Evolutionary conservation across 2,113 vertebrate species (phyloP), one percentile per base, ranked within the genome.

Genomic region (Gnathonemus longibarbis): DNA sequence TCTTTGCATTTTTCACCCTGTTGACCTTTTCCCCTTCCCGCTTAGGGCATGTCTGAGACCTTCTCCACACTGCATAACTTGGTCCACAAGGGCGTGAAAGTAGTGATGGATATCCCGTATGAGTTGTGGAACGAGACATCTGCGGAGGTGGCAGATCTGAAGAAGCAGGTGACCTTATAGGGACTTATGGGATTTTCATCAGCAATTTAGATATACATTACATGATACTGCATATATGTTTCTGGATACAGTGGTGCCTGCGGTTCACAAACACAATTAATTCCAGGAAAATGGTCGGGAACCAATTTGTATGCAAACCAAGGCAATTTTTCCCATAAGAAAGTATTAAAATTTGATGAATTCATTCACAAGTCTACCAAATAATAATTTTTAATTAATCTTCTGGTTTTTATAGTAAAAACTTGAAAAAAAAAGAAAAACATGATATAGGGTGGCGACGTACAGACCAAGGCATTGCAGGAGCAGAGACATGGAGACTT

Each of bases 111-210:
- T 90, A 99, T 99, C 84, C 98, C 98, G 35, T 99, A 97, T 0
- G 98, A 99, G 94, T 95, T 99, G 88, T 99, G 98, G 98, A 99
- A 99, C 0, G 98, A 99, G 95, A 99, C 98, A 0, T 99, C 98
- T 0, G 98, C 98, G 0, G 98, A 99, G 91, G 98, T 99, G 58
- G 96, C 98, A 0, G 98, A 99, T 93, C 97, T 99, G 90, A 99
- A 99, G 92, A 99, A 99, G 91, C 98, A 99, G 98, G 98, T 99
- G 84, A 27, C 35, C 5, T 49, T 89, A 17, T 31, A 24, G 53
- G 52, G 17, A 66, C 6, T 70, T 46, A 45, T 27, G 9, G 3
- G 11, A 27, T 52, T 31, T 53, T 87, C 13, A 87, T 88, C 50
- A 88, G 21, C 19, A 49, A n/a, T 21, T 45, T 85, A 49, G 8